Base-by-base conservation (phyloP, 2,888 invertebrate genomes). In the Augochlorella aurata region DNA sequence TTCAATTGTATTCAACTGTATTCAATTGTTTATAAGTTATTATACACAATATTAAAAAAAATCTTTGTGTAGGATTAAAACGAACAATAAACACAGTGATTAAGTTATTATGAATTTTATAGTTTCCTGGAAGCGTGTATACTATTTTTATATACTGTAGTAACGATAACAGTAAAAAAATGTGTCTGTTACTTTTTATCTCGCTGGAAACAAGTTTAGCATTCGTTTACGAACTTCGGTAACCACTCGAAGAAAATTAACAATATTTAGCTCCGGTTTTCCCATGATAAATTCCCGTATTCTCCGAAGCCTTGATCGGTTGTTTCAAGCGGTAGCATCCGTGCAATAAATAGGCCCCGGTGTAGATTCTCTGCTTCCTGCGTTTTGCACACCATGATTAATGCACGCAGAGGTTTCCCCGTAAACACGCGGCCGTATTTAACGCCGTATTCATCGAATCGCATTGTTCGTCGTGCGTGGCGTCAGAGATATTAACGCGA, bases 371-470 rank as follows among this genome's bases (percentile, higher is more conserved):
- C n/a, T 49, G 80, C 77, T 81, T 81, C 63, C 72, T 81, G 77
- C 54, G 65, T 81, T 81, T 81, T 76, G 66, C 69, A 49, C 50
- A 61, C 65, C 21, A 74, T 81, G 82, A 82, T 81, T 82, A 82
- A 82, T 82, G 81, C 77, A 81, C 81, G 76, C 38, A 21, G 81
- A 77, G 81, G 81, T 82, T 80, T 70, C 58, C 80, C 76, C 68
- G 72, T 80, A 75, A 80, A 76, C 80, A 76, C 80, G 75, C 45
- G 80, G 58, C 49, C 80, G 76, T 82, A 80, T 82, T 82, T 82
- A 82, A 80, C 76, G 54, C 47, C 54, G 75, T 74, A 77, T 81
- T 81, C 81, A 69, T 58, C 38, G 73, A 61, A 82, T 77, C 69
- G 76, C 61, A 81, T 81, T 81, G 61, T 70, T 52, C 44, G 24